Percentiles rank a stretch among this genome's conserved stretches.
Conservation (phyloP, 2,888 invertebrate species). For the Eristalis pertinax region DNA sequence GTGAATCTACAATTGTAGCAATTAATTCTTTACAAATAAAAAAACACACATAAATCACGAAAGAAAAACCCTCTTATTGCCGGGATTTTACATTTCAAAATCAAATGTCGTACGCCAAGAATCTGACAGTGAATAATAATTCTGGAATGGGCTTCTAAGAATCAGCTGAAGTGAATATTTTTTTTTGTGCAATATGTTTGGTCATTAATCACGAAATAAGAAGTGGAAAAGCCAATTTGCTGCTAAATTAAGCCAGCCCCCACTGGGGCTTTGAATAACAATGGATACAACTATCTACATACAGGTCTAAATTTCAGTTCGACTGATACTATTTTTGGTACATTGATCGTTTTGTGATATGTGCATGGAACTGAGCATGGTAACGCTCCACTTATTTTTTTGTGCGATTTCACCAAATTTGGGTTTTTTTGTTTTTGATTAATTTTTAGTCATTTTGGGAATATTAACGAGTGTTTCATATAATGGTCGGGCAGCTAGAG, state of each 20-base stretch:
- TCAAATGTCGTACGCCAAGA: background rate
- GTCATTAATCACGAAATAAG: background rate
- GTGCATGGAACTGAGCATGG: too few species aligned
- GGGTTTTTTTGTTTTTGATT: too few species aligned
- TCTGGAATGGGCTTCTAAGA: background rate
- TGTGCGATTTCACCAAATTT: too few species aligned
- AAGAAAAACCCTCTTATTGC: background rate
- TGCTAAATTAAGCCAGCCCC: background rate
- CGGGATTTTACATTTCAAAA: background rate
- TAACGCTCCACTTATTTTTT: too few species aligned
- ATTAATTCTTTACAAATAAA: background rate
- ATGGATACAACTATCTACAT: too few species aligned
- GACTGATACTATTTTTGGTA: too few species aligned
- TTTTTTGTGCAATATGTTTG: background rate
- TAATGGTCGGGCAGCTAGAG: too few species aligned
- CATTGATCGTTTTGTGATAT: too few species aligned
- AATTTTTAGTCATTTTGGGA: too few species aligned
- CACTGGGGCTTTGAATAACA: too few species aligned
- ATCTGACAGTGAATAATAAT: background rate
- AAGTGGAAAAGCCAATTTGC: background rate
- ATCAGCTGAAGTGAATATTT: background rate
- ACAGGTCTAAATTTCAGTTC: too few species aligned
- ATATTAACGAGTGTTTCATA: too few species aligned
- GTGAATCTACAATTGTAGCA: background rate
- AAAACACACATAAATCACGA: background rate